Evolutionary conservation across 1,140 invertebrate genomes (phyloP).

Genomic region (Trichomalopsis sarcophagae): DNA sequence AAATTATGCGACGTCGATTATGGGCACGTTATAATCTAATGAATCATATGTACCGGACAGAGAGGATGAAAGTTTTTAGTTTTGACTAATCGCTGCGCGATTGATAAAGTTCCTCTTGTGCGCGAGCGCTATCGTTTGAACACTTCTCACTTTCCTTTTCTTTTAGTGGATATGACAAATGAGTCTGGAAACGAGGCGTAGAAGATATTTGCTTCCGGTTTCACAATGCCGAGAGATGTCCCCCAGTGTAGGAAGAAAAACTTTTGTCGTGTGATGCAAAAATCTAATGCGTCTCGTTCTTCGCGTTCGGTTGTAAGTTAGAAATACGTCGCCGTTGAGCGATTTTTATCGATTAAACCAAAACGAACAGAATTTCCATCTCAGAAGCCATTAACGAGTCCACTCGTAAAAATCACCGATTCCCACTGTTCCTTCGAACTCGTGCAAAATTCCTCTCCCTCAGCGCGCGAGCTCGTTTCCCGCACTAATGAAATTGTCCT

Average conservation of each 20-base stretch:
- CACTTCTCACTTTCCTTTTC: conserved; percentile 11
- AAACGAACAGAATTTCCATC: too few relatives aligned
- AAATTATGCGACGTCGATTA: not conserved
- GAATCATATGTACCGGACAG: not conserved
- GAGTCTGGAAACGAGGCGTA: not conserved
- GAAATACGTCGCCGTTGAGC: not conserved
- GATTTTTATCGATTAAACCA: too few relatives aligned
- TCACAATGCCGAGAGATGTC: not conserved
- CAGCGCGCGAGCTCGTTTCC: not conserved
- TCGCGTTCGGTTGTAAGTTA: not conserved
- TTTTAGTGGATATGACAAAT: not conserved
- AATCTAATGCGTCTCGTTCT: conserved; percentile 20
- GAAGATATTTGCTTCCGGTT: not conserved
- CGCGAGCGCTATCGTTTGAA: not conserved
- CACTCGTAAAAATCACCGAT: not conserved
- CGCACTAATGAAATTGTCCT: conserved; percentile 45
- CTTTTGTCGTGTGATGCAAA: not conserved
- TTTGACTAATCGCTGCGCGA: not conserved
- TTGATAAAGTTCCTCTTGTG: not conserved
- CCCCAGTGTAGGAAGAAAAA: not conserved
- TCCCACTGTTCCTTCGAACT: not conserved
- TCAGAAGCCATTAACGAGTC: too few relatives aligned
- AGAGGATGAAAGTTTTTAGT: not conserved
- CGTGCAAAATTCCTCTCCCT: not conserved
- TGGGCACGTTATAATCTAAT: not conserved